phyloP scores from a whole-genome alignment of 2,888 invertebrate species.

The Drosophila maculinotata region DNA sequence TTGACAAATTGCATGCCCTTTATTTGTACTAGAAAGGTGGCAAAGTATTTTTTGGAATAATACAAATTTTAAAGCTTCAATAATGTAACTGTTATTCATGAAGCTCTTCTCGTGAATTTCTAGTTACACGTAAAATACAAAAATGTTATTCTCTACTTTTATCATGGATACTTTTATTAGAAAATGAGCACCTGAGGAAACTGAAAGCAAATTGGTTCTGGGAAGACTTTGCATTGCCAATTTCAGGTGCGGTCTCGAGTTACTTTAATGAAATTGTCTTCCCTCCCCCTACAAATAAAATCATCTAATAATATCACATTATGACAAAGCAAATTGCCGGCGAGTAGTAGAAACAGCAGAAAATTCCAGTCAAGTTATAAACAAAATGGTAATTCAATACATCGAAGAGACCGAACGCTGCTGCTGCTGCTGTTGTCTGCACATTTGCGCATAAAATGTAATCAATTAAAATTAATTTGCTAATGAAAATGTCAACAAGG shows the following conservation, averaged over 20 bases:
- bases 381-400: conserved; percentile 71
- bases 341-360: conserved; percentile 14
- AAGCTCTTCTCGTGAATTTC: too few relatives aligned
- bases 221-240: conserved; percentile 32
- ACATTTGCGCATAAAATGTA: conserved; percentile 73
- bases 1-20: too few relatives aligned
- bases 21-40: too few relatives aligned
- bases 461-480: conserved; percentile 78
- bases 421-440: conserved; percentile 42
- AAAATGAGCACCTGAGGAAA: conserved; percentile 20
- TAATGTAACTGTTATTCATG: too few relatives aligned
- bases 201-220: conserved; percentile 32
- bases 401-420: conserved; percentile 39
- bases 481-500: conserved; percentile 75
- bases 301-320: conserved; percentile 55
- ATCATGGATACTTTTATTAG: conserved; percentile 14
- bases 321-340: conserved; percentile 25
- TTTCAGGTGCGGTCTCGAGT: conserved; percentile 36
- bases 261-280: conserved; percentile 52
- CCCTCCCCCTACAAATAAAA: conserved; percentile 21
- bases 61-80: too few relatives aligned
- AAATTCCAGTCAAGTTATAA: conserved; percentile 48
- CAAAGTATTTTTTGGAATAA: too few relatives aligned
- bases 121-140: neutral
- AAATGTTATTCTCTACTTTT: neutral